These are phyloP conservation scores for Stenopsyche tienmushanensis DNA, from an alignment of 1,140 invertebrate genomes.

Conservation along the genomic window DNA sequence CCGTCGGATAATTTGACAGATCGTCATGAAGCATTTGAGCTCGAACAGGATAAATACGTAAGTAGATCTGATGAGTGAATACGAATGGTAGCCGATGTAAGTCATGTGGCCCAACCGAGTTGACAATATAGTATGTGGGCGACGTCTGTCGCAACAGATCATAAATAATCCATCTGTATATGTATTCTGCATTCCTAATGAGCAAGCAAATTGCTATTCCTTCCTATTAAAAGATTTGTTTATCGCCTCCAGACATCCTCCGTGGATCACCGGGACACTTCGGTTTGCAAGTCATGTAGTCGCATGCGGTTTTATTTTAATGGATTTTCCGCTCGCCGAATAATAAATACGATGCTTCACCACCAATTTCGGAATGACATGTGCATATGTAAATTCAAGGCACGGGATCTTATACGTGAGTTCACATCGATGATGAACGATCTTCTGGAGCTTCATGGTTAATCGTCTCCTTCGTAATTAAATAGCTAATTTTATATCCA, in stretches of 20 bases:
- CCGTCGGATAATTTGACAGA: too few relatives aligned
- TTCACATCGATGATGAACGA: too few relatives aligned
- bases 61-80: too few relatives aligned
- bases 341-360: slow-evolving; percentile 9
- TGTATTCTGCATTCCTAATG: slow-evolving; percentile 19
- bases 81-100: background rate
- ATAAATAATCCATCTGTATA: slow-evolving; percentile 21
- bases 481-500: too few relatives aligned
- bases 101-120: background rate
- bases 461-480: too few relatives aligned
- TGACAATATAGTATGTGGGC: slow-evolving; percentile 2
- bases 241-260: slow-evolving; percentile 11
- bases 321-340: slow-evolving; percentile 16
- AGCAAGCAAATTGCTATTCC: slow-evolving; percentile 18
- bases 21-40: too few relatives aligned
- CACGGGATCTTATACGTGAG: too few relatives aligned
- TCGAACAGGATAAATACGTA: too few relatives aligned
- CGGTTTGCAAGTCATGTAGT: slow-evolving; percentile 3
- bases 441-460: too few relatives aligned
- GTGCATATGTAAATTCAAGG: background rate
- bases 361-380: background rate
- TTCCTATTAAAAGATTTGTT: slow-evolving; percentile 26
- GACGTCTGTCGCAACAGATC: slow-evolving; percentile 19
- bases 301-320: slow-evolving; percentile 23
- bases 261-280: background rate